Base-by-base conservation (phyloP, 2,888 invertebrate species). In the Agrotis segetum region DNA sequence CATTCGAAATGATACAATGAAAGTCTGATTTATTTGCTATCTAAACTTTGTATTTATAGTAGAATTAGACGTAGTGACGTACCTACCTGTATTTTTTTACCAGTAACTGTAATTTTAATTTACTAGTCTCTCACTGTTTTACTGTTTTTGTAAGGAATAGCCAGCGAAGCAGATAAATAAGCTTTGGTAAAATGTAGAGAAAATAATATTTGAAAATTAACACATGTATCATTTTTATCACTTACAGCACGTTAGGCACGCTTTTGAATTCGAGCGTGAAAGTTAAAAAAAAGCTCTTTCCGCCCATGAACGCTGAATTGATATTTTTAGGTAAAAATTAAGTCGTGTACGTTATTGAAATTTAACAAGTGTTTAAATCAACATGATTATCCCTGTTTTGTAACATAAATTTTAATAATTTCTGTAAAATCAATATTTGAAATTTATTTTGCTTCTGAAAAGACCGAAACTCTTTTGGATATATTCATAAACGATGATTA, bases 101-200 rank as follows among this genome's bases (percentile, higher is more conserved):
- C 82, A 84, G 55, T 83, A 83, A 79, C 40, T 74, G 67, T 82
- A 84, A 79, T 82, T 71, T 80, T 81, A 84, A 81, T 85, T 82
- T 71, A 84, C 90, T 89, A 89, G 89, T 89, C 89, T 86, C 65
- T 53, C 70, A 71, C 72, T 85, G 82, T 84, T 87, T 85, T 77
- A 77, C 81, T 80, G 80, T 80, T 84, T 82, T 83, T 82, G 78
- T 73, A 53, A 49, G 59, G 44, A 7, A 34, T 56, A 19, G 6
- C n/a, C 2, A 34, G 34, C n/a, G 6, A 14, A 13, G n/a, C n/a
- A 13, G 7, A 24, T 19, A 52, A n/a, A 46, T 52, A 34, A 13
- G 13, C 59, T 46, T 67, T 78, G 40, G 7, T 56, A 16, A 58
- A 78, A 78, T 75, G 19, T 71, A 78, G 47, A n/a, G 16, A 1